Evolutionary conservation across 1,140 invertebrate genomes (phyloP).

Genomic region (Agrilus planipennis): DNA sequence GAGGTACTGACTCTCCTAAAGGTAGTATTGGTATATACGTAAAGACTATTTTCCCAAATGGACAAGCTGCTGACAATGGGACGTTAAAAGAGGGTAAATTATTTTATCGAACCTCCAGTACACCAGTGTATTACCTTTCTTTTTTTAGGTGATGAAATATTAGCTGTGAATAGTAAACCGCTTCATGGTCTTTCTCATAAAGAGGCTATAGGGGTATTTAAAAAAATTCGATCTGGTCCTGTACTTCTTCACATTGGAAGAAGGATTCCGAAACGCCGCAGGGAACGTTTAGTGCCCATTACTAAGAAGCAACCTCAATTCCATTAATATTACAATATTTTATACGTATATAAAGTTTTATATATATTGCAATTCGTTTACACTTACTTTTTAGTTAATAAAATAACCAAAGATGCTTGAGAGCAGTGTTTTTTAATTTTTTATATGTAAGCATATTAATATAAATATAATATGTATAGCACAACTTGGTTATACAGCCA

Average conservation of each 20-base stretch:
- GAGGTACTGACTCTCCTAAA: slow-evolving; percentile 77
- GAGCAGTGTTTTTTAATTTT: too few species aligned
- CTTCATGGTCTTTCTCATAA: slow-evolving; percentile 79
- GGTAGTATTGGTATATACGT: slow-evolving; percentile 84
- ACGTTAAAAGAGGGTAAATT: slow-evolving; percentile 63
- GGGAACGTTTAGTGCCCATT: slow-evolving; percentile 19
- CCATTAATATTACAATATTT: too few species aligned
- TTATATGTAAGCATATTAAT: too few species aligned
- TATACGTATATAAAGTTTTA: too few species aligned
- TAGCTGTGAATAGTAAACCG: slow-evolving; percentile 79
- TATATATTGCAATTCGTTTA: too few species aligned
- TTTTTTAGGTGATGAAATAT: slow-evolving; percentile 74
- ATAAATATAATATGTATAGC: too few species aligned
- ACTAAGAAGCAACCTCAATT: too few species aligned
- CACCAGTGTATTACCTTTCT: background rate
- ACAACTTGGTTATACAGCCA: too few species aligned
- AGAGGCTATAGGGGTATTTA: slow-evolving; percentile 83
- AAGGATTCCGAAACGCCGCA: slow-evolving; percentile 22
- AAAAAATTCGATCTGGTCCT: slow-evolving; percentile 75
- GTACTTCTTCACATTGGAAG: slow-evolving; percentile 64
- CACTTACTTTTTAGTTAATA: too few species aligned
- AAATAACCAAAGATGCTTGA: too few species aligned
- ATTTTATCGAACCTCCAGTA: background rate
- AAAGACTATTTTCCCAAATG: slow-evolving; percentile 76
- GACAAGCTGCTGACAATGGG: slow-evolving; percentile 77